Evolutionary conservation across 2,113 vertebrate species (phyloP).

Genomic region (Varanus salvator): DNA sequence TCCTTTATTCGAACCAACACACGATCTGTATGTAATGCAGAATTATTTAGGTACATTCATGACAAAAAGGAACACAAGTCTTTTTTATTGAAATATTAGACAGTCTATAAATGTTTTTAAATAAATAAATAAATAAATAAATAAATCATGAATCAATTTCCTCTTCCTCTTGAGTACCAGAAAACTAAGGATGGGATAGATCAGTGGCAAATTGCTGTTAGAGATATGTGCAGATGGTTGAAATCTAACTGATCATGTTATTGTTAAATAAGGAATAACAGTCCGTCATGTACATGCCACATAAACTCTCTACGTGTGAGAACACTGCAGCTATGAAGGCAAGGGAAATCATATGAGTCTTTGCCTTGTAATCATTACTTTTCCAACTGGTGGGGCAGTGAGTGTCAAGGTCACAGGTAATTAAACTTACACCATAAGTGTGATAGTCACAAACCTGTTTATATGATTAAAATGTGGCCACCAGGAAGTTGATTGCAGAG

Average conservation of each 20-base stretch:
- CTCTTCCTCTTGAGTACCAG: not conserved
- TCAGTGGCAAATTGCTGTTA: not conserved
- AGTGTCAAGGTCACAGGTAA: not conserved
- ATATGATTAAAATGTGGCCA: not conserved
- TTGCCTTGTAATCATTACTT: not conserved
- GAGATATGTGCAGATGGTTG: not conserved
- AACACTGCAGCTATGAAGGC: not conserved
- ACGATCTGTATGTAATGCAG: constrained; percentile 81
- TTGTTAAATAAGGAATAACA: not conserved
- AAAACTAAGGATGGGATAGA: not conserved
- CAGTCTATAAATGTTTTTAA: too few species aligned
- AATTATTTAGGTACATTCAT: constrained; percentile 22
- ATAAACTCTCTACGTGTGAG: not conserved
- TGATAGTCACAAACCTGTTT: not conserved
- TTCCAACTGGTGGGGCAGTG: not conserved
- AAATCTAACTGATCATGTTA: not conserved
- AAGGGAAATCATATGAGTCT: not conserved
- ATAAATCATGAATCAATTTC: not conserved
- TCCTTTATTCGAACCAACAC: constrained; percentile 87
- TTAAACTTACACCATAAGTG: not conserved
- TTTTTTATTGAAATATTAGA: constrained; percentile 15
- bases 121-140: too few species aligned
- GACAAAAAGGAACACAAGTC: not conserved
- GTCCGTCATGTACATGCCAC: not conserved
- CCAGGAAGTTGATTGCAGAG: not conserved